A percentile compares a stretch with the other conserved stretches of the same genome.
phyloP scores from a whole-genome alignment of 2,888 invertebrate species.

The Ectobius pallidus region DNA sequence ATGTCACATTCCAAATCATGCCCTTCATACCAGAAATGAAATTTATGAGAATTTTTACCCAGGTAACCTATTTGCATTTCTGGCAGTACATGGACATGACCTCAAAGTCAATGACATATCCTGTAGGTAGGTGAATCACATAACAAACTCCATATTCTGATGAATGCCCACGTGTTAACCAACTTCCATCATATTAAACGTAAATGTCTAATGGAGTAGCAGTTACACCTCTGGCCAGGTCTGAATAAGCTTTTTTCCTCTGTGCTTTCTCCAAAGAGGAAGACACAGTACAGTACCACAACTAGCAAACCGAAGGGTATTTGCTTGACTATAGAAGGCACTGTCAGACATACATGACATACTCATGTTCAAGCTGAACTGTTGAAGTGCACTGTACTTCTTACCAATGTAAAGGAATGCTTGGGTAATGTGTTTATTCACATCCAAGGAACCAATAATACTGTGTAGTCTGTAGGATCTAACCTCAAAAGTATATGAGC shows the following conservation, averaged over 20 bases:
- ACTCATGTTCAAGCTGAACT: not conserved
- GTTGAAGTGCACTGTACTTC: not conserved
- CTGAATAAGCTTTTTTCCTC: not conserved
- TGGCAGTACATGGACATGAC: not conserved
- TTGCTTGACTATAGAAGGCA: not conserved
- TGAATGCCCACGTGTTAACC: not conserved
- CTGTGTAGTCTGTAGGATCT: too few relatives aligned
- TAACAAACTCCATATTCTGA: not conserved
- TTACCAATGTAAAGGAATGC: too few relatives aligned
- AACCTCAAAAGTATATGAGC: too few relatives aligned
- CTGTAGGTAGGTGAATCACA: not conserved
- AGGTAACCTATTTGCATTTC: not conserved
- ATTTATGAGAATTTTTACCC: not conserved
- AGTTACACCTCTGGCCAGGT: not conserved
- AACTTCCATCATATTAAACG: not conserved
- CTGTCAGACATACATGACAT: not conserved
- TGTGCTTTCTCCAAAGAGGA: not conserved
- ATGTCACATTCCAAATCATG: not conserved
- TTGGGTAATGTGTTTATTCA: not conserved
- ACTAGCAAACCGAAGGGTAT: not conserved
- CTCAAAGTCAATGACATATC: not conserved
- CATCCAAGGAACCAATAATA: not conserved
- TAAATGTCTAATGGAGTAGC: not conserved
- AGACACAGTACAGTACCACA: not conserved
- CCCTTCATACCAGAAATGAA: not conserved